Base-by-base conservation (phyloP, 1,140 invertebrate species). In the Orchesella cincta region DNA sequence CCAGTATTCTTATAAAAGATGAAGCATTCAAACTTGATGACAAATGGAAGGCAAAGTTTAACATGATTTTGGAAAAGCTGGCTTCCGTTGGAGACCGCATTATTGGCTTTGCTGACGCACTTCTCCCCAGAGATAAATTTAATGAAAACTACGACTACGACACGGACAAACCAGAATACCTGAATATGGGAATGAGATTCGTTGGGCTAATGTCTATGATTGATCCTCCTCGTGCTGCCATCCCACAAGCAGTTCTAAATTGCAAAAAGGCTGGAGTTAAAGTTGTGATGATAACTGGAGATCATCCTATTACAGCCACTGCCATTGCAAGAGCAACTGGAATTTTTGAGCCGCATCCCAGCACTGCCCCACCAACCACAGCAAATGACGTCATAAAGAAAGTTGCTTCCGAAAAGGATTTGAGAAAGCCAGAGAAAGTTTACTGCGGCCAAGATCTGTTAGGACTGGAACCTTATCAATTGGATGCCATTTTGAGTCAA, bases 341-440 rank as follows among this genome's bases (percentile, higher is more conserved):
- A 75, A 91, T 91, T 79, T 91, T 91, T 81, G 12, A 12, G 5
- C 23, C 54, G 23, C 14, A 57, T 57, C 14, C 12, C 3, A 57
- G 3, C n/a, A 57, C n/a, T 23, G 54, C 26, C 54, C 39, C 39
- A 57, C 26, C 54, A 5, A 23, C 23, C 54, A 16, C 12, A 26
- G 54, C 14, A 23, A 23, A n/a, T n/a, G n/a, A n/a, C n/a, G n/a
- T n/a, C n/a, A n/a, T n/a, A n/a, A n/a, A n/a, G n/a, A n/a, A n/a
- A n/a, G n/a, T n/a, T n/a, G n/a, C n/a, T n/a, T n/a, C n/a, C n/a
- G n/a, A n/a, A n/a, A n/a, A n/a, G n/a, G n/a, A n/a, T n/a, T n/a
- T n/a, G n/a, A n/a, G n/a, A n/a, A n/a, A n/a, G n/a, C n/a, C n/a
- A 85, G 97, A 97, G 70, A 95, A 94, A 78, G 97, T 99, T 75